Percentiles rank a stretch among this genome's conserved stretches.
Conservation (phyloP, 1,140 invertebrate species). For the Frieseomelitta varia region DNA sequence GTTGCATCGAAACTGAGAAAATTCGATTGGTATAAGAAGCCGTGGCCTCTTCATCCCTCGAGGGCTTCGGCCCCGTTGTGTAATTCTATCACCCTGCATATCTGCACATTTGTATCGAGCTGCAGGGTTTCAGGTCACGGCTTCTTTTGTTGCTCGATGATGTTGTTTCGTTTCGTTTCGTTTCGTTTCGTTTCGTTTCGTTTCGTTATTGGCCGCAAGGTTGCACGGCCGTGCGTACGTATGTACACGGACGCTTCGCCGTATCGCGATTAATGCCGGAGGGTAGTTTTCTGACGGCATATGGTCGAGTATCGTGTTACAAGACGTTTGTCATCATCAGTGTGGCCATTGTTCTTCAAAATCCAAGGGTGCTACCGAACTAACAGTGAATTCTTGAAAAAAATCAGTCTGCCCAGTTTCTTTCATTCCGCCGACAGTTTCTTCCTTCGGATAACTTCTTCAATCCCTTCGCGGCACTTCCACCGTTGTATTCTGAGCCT, state of each 20-base stretch:
- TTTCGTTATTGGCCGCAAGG: constrained; percentile 75
- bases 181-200: constrained; percentile 64
- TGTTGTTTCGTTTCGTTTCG: constrained; percentile 70
- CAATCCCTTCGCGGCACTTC: neutral
- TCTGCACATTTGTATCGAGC: constrained; percentile 68
- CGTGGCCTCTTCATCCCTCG: constrained; percentile 39
- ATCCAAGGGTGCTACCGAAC: constrained; percentile 63
- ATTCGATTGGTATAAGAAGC: constrained; percentile 45
- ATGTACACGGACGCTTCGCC: constrained; percentile 41
- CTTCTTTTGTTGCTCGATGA: constrained; percentile 74
- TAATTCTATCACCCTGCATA: constrained; percentile 69
- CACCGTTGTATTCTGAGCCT: too few species aligned
- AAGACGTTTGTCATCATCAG: constrained; percentile 81
- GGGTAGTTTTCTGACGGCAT: constrained; percentile 75
- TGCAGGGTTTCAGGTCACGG: constrained; percentile 71
- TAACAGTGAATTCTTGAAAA: constrained; percentile 65
- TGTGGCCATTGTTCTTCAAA: constrained; percentile 76
- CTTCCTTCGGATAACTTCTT: constrained; percentile 22
- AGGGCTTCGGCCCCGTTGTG: constrained; percentile 49
- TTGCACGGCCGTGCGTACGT: constrained; percentile 60
- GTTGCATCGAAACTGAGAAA: neutral
- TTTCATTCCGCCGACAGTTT: constrained; percentile 47
- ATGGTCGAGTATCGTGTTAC: constrained; percentile 80
- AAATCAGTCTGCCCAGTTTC: constrained; percentile 71
- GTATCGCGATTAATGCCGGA: constrained; percentile 59